Base-by-base conservation (phyloP, 1,140 invertebrate genomes). In the Pomacea maculata region DNA sequence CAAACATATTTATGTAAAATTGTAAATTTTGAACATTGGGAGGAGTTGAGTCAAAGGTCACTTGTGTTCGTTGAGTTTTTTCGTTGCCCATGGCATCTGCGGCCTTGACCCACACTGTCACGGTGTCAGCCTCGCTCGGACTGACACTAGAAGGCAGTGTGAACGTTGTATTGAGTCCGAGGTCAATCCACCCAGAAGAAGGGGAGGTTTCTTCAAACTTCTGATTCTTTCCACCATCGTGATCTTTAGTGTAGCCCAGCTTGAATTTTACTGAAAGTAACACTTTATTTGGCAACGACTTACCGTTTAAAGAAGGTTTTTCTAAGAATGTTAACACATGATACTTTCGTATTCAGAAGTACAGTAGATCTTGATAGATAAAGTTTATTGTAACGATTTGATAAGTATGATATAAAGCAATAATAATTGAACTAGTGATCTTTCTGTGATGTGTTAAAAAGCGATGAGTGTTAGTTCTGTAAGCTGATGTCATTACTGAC, bases 101-200 rank as follows among this genome's bases (percentile, higher is more conserved):
- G 5, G 84, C 84, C 65, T 64, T 73, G 15, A 85, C 82, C 80
- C 82, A 85, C n/a, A 83, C 57, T 8, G 63, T 72, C 21, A 81
- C 54, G 10, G 77, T 78, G 71, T 80, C 78, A 8, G 80, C 83
- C 67, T 77, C 55, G 25, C 67, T 63, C 17, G 63, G 64, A 45
- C 70, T 64, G 25, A 70, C 14, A 17, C 15, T 17, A 17, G 57
- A 61, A 10, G 67, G 67, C 67, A 70, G n/a, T 8, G 67, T 70
- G 67, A 25, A 70, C 1, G 67, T 70, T 21, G 67, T 70, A 5
- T 70, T n/a, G 4, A 70, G 67, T 3, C 29, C 10, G 5, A 70
- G 21, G n/a, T 70, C n/a, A 6, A 25, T 70, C 67, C 67, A 70
- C 10, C 11, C 11, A n/a, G 29, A n/a, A 11, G 21, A 21, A 70